Evolutionary conservation across 2,113 vertebrate genomes (phyloP).

Genomic region (Fregata magnificens): DNA sequence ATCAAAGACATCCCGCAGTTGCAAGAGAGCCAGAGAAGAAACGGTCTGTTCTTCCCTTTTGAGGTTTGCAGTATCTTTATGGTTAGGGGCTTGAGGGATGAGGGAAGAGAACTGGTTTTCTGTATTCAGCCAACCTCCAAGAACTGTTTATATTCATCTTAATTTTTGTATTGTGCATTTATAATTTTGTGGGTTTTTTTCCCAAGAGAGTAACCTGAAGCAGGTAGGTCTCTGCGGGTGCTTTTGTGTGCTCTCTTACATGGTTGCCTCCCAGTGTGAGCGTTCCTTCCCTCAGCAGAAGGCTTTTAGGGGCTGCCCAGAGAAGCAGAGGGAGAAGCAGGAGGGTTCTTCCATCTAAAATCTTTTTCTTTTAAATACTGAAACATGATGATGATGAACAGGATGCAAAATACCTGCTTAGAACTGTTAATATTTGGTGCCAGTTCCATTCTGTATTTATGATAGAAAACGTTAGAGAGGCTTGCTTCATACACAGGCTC

Average conservation of each 20-base stretch:
- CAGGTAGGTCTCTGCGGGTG: neutral
- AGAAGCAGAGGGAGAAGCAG: neutral
- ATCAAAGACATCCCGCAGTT: neutral
- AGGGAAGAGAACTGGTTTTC: neutral
- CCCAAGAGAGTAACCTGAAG: neutral
- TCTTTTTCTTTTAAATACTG: neutral
- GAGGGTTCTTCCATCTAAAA: neutral
- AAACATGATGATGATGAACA: neutral
- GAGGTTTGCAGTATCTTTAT: neutral
- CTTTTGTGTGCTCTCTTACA: rapidly evolving
- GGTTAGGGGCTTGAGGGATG: neutral
- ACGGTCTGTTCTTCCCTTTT: neutral
- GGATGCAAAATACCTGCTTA: neutral
- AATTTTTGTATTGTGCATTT: neutral
- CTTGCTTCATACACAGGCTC: neutral
- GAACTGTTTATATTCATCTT: neutral
- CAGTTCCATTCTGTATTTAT: neutral
- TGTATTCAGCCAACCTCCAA: neutral
- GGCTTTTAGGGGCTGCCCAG: neutral
- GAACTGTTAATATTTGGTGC: neutral
- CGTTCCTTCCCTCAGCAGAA: neutral
- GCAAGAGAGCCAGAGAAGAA: neutral
- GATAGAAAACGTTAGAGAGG: neutral
- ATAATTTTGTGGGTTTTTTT: neutral
- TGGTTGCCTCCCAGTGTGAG: neutral